Percentiles rank a stretch among this genome's conserved stretches.
These are phyloP conservation scores for Stramonita haemastoma DNA, from an alignment of 2,888 invertebrate species.

Conservation along the genomic window DNA sequence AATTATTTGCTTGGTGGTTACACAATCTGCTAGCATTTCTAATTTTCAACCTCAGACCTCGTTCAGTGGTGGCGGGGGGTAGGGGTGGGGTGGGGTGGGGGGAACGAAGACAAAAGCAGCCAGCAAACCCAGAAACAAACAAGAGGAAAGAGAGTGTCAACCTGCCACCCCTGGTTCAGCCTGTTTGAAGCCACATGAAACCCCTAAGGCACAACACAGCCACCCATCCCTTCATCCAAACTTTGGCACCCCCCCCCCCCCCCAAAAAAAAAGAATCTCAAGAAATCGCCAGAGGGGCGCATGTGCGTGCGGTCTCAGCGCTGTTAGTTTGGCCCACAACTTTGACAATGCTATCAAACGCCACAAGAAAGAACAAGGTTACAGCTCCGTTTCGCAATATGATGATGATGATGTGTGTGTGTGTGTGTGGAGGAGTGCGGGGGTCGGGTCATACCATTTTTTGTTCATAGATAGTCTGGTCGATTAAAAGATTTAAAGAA, in stretches of 20 bases:
- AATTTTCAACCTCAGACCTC: no score
- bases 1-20: no score
- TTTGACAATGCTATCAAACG: not conserved
- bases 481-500: not conserved
- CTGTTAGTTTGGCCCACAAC: not conserved
- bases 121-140: not conserved
- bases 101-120: not conserved
- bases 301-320: conserved; percentile 16
- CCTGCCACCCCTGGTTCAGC: not conserved
- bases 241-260: not conserved
- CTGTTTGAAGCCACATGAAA: not conserved
- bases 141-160: not conserved
- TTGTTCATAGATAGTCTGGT: not conserved
- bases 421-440: not conserved
- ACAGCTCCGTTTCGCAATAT: not conserved
- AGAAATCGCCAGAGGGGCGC: not conserved
- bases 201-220: not conserved
- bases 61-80: no score
- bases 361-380: not conserved
- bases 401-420: not conserved
- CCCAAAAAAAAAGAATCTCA: not conserved
- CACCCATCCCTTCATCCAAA: not conserved
- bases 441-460: no score
- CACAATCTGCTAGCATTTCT: no score
- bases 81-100: not conserved